Conservation (phyloP, 2,888 invertebrate genomes). For the Amphipoea lucens region DNA sequence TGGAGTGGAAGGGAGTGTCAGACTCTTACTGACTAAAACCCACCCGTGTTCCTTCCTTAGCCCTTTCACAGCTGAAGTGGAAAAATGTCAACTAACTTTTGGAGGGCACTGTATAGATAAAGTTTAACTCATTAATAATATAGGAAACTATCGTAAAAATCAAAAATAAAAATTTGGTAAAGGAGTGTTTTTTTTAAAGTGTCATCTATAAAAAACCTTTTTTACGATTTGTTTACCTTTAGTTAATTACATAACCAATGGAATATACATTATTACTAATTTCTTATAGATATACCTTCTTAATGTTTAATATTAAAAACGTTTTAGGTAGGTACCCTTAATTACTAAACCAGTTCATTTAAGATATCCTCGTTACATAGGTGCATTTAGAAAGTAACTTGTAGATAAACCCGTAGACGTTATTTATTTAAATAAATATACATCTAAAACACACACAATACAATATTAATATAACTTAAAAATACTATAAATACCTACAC, state of each 20-base stretch:
- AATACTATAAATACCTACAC: too few species aligned
- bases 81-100: neutral
- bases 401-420: neutral
- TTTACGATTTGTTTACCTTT: neutral
- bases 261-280: neutral
- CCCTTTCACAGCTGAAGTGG: neutral
- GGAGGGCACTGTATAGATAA: neutral
- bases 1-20: too few species aligned
- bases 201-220: neutral
- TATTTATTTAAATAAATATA: too few species aligned
- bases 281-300: too few species aligned
- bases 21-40: too few species aligned
- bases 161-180: neutral
- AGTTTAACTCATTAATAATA: neutral
- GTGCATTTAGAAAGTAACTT: neutral
- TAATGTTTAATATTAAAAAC: neutral
- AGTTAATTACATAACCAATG: neutral
- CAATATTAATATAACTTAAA: too few species aligned
- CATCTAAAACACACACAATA: too few species aligned
- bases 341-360: neutral
- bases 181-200: neutral
- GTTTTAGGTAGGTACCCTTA: neutral
- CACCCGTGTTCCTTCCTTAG: too few species aligned
- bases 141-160: neutral
- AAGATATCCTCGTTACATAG: neutral